Percentiles rank a stretch among this genome's conserved stretches.
Evolutionary conservation across 2,888 invertebrate genomes (phyloP).

Genomic region (Agrochola macilenta): DNA sequence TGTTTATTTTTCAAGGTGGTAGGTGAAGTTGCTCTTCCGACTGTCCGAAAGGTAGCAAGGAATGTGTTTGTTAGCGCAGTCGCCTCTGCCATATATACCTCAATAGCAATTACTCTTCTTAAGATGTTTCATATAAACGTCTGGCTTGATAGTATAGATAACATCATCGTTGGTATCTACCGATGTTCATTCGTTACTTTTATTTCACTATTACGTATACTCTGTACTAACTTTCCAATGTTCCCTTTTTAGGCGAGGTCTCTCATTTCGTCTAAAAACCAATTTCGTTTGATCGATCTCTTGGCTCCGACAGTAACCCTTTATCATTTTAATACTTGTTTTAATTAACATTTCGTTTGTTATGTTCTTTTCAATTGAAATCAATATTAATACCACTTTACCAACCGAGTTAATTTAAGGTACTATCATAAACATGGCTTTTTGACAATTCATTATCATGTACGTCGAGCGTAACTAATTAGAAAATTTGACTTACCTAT

Average conservation of each 20-base stretch:
- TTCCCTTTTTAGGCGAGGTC: constrained; percentile 9
- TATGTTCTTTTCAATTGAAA: constrained; percentile 23
- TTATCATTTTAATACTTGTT: constrained; percentile 44
- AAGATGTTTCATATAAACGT: neutral
- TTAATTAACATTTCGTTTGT: constrained; percentile 42
- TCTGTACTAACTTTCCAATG: constrained; percentile 14
- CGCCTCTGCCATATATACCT: no score
- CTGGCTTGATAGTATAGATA: neutral
- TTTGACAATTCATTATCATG: constrained; percentile 4
- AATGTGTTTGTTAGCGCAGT: no score
- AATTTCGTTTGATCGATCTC: constrained; percentile 49
- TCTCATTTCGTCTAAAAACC: constrained; percentile 39
- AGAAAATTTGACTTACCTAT: neutral
- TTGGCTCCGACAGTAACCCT: constrained; percentile 35
- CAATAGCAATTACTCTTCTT: neutral
- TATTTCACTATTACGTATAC: constrained; percentile 17
- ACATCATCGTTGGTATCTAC: neutral
- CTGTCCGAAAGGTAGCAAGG: no score
- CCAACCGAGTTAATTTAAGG: neutral
- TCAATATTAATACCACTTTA: constrained; percentile 8
- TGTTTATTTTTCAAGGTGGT: no score
- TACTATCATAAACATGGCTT: neutral
- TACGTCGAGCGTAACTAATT: neutral
- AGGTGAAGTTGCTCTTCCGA: no score
- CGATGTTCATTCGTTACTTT: constrained; percentile 12